Percentiles rank a stretch among this genome's conserved stretches.
These are phyloP conservation scores for Ganaspis brasiliensis DNA, from an alignment of 2,888 invertebrate species.

Conservation along the genomic window DNA sequence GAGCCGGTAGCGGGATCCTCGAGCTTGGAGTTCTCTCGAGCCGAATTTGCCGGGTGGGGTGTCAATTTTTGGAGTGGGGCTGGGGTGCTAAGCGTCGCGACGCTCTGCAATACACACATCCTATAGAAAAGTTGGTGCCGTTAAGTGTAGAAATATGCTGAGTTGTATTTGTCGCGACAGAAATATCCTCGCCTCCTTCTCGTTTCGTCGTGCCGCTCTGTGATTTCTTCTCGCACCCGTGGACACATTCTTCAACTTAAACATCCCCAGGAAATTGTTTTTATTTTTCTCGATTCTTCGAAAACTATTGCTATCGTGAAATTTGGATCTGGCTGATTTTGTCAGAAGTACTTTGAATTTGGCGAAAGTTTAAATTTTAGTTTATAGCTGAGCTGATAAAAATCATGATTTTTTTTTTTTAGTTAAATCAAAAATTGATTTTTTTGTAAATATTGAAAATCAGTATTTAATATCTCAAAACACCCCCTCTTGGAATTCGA, in stretches of 20 bases:
- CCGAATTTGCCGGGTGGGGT: slow-evolving; percentile 51
- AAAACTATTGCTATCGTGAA: no score
- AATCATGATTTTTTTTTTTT: no score
- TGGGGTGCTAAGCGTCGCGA: slow-evolving; percentile 66
- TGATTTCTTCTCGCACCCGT: slow-evolving; percentile 45
- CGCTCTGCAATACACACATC: slow-evolving; percentile 52
- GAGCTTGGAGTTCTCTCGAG: slow-evolving; percentile 71
- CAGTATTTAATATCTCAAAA: no score
- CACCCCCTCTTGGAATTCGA: no score
- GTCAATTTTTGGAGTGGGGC: slow-evolving; percentile 62
- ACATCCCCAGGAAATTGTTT: neutral
- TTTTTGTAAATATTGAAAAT: no score
- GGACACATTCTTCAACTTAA: slow-evolving; percentile 13
- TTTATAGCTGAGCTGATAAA: no score
- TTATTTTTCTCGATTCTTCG: neutral
- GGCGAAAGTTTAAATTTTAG: no score
- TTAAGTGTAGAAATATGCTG: neutral
- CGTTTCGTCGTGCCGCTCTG: slow-evolving; percentile 11
- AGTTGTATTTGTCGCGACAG: slow-evolving; percentile 50
- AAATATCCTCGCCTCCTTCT: slow-evolving; percentile 58
- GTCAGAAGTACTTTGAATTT: no score
- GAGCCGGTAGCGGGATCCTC: slow-evolving; percentile 86
- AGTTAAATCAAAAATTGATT: no score
- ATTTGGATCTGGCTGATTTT: no score
- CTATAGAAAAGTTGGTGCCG: slow-evolving; percentile 24